Base-by-base conservation (phyloP, 2,797 vertebrate species). In the Hydrophis major region DNA sequence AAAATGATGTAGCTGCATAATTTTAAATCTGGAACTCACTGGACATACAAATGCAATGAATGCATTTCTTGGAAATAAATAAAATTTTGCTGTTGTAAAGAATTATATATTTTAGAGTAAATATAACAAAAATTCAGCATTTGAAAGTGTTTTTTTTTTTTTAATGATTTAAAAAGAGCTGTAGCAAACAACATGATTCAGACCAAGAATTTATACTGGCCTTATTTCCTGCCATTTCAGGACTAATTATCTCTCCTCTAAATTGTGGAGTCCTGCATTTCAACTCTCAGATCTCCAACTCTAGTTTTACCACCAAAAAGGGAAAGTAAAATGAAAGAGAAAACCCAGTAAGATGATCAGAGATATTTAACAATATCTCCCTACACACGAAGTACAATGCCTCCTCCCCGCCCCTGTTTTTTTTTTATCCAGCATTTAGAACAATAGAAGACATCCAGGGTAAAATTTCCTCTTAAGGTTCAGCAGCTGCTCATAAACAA, bases 401-500 rank as follows among this genome's bases (percentile, higher is more conserved):
- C 37, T 22, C 37, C 22, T 42, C 4, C 18, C 37, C 11, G 0
- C 4, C 18, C 37, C 5, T 0, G 0, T 20, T 53, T 10, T 20
- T 1, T 66, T 87, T 18, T 1, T 7, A 56, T 55, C 42, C 59
- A 92, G 66, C 88, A 1, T 74, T 11, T 5, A 74, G 94, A 92
- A 87, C 16, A 96, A 96, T 93, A 95, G 94, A 25, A 92, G 87
- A 18, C 87, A 95, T 95, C 94, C 95, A 94, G 89, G 91, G 87
- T 95, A 94, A 92, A 94, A 87, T 92, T 93, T 86, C 90, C n/a
- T 69, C 92, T 92, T 91, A 87, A 93, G 95, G 94, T 96, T 97
- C 97, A 96, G 96, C 96, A 96, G 96, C 87, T 95, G 89, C 87
- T 89, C 59, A 0, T 22, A 94, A 96, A 95, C 57, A 94, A 92